Evolutionary conservation across 1,140 invertebrate genomes (phyloP).

Genomic region (Samia ricini): DNA sequence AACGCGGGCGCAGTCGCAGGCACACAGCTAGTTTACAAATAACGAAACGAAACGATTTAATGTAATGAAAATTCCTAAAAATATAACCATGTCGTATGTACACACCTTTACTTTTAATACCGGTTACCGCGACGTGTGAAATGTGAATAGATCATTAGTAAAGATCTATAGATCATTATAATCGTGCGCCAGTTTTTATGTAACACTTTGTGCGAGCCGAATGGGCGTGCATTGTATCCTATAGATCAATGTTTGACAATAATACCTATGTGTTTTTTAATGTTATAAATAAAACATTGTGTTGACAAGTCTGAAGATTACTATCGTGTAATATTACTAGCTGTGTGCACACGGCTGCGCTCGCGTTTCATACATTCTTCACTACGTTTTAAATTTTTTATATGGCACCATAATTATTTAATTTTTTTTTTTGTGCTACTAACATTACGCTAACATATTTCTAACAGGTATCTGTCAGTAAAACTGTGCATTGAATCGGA

Average conservation of each 20-base stretch:
- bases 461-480: too few species aligned
- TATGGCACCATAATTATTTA: too few species aligned
- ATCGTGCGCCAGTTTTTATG: background rate
- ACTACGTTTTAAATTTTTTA: background rate
- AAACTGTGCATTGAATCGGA: too few species aligned
- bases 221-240: background rate
- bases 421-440: too few species aligned
- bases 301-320: background rate
- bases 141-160: constrained; percentile 8
- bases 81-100: too few species aligned
- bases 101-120: background rate
- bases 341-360: too few species aligned
- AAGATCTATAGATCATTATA: constrained; percentile 7
- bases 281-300: background rate
- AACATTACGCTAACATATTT: too few species aligned
- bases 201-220: background rate
- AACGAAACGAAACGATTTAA: too few species aligned
- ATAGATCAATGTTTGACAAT: background rate
- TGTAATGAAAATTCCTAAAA: too few species aligned
- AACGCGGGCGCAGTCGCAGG: too few species aligned
- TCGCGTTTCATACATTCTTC: too few species aligned
- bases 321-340: background rate
- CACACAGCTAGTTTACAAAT: too few species aligned
- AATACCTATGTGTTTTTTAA: background rate
- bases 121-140: constrained; percentile 1